phyloP scores from a whole-genome alignment of 92 coral and sea anemone genomes.

The Phenganax marumi region DNA sequence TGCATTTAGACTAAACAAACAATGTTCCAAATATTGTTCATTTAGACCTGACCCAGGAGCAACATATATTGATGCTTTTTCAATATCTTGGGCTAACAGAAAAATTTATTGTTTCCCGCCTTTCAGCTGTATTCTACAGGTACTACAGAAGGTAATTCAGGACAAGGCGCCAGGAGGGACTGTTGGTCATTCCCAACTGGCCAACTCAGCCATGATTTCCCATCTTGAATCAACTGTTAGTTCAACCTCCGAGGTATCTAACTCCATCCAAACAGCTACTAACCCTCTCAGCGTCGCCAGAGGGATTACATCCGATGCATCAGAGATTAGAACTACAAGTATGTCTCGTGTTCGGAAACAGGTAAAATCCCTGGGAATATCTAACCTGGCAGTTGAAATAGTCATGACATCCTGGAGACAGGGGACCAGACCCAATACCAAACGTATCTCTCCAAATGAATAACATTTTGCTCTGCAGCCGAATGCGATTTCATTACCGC shows the following conservation, averaged over 20 bases:
- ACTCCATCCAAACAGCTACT: too few relatives aligned
- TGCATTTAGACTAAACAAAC: too few relatives aligned
- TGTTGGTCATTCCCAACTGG: too few relatives aligned
- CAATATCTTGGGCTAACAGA: too few relatives aligned
- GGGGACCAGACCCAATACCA: slow-evolving; percentile 40
- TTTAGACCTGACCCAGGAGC: too few relatives aligned
- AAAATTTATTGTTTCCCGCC: too few relatives aligned
- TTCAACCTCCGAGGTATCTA: slow-evolving; percentile 49
- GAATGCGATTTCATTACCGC: slow-evolving; percentile 27
- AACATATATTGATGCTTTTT: too few relatives aligned
- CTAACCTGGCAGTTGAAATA: slow-evolving; percentile 7
- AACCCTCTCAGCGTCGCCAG: slow-evolving; percentile 50
- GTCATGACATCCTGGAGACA: slow-evolving; percentile 52
- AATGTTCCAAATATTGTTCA: too few relatives aligned
- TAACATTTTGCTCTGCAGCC: slow-evolving; percentile 11
- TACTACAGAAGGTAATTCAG: slow-evolving; percentile 54
- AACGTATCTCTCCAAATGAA: not conserved
- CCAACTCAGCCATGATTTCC: slow-evolving; percentile 63
- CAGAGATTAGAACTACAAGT: slow-evolving; percentile 37
- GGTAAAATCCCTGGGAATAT: too few relatives aligned
- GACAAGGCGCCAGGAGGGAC: slow-evolving; percentile 48
- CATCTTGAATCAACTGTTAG: slow-evolving; percentile 30
- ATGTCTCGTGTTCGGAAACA: slow-evolving; percentile 52
- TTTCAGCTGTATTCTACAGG: too few relatives aligned
- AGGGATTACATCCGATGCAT: too few relatives aligned